phyloP scores from a whole-genome alignment of 2,113 vertebrate species.

The Calcarius ornatus region DNA sequence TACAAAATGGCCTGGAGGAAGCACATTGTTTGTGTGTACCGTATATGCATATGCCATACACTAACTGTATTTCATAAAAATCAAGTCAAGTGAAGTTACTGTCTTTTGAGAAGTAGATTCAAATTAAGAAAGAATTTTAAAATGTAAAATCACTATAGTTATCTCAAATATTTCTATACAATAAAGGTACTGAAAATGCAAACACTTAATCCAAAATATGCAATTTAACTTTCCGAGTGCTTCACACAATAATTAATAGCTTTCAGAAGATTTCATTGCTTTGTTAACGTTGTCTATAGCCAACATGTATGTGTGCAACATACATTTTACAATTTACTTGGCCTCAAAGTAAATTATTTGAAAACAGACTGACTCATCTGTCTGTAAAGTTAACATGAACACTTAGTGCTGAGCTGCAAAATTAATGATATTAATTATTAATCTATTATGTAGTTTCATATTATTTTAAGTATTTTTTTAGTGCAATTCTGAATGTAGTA shows the following conservation, averaged over 20 bases:
- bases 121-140: conserved; percentile 27
- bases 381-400: background rate
- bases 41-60: conserved; percentile 14
- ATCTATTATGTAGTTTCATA: background rate
- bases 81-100: background rate
- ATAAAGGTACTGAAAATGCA: background rate
- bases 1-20: conserved; percentile 53
- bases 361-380: background rate
- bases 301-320: background rate
- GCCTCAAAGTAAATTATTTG: background rate
- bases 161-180: background rate
- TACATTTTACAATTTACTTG: background rate
- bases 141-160: background rate
- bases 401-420: background rate
- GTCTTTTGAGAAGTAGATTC: conserved; percentile 2
- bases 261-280: background rate
- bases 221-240: background rate
- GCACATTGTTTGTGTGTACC: conserved; percentile 39
- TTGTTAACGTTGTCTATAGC: background rate
- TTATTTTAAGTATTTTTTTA: background rate
- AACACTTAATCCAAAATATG: background rate
- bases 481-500: background rate
- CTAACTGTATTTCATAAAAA: conserved; percentile 35
- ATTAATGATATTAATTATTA: background rate
- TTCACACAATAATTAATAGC: background rate